Conservation (phyloP, 2,113 vertebrate genomes). For the Harpagus bidentatus region DNA sequence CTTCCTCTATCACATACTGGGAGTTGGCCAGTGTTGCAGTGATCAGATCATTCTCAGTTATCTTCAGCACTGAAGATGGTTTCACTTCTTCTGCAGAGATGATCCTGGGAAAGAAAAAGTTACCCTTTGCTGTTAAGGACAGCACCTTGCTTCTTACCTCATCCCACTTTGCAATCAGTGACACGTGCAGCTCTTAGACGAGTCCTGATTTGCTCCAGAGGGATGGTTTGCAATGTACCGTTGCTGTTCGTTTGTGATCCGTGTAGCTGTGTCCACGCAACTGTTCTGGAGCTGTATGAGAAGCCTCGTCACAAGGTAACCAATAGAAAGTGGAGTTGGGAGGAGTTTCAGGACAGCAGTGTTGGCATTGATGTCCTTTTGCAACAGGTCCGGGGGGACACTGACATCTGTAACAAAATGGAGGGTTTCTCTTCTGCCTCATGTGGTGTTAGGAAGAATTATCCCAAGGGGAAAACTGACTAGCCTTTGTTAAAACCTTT, state of each 20-base stretch:
- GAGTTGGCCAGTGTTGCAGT: neutral
- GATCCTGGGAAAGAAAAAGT: neutral
- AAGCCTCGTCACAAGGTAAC: neutral
- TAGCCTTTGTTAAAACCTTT: neutral
- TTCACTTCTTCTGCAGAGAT: neutral
- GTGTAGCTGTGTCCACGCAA: neutral
- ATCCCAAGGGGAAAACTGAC: neutral
- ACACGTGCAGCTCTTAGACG: neutral
- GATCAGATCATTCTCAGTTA: neutral
- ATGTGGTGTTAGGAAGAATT: neutral
- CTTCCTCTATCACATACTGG: neutral
- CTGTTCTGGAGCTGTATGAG: slow-evolving; percentile 27
- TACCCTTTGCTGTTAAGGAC: neutral
- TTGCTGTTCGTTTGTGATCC: neutral
- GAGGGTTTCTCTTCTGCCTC: neutral
- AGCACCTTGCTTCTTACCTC: neutral
- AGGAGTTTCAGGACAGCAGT: slow-evolving; percentile 5
- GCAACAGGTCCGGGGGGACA: neutral
- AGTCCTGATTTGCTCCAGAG: neutral
- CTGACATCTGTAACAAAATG: neutral
- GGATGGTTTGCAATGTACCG: neutral
- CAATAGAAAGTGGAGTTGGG: neutral
- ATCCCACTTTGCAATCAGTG: neutral
- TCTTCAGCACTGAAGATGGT: neutral
- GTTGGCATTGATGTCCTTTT: neutral